Conservation (phyloP, 2,888 invertebrate species). For the Resseliella maxima region DNA sequence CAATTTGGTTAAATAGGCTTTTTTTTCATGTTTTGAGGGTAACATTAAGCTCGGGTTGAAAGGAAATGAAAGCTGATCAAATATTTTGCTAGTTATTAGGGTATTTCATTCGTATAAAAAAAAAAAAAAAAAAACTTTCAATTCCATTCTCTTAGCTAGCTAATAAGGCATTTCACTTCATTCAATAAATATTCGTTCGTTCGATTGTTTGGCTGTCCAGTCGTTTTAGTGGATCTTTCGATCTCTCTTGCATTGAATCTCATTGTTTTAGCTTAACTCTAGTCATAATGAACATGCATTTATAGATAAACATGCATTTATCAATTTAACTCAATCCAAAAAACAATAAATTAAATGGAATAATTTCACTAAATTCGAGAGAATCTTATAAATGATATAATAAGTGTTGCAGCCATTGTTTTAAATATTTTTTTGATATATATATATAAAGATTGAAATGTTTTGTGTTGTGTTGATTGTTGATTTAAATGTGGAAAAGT, state of each 20-base stretch:
- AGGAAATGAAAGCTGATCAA: background rate
- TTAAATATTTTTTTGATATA: too few species aligned
- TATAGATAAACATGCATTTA: constrained; percentile 4
- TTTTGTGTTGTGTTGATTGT: background rate
- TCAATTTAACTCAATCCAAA: background rate
- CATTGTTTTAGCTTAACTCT: background rate
- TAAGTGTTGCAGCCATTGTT: constrained; percentile 11
- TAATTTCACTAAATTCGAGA: constrained; percentile 43
- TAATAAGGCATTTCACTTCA: constrained; percentile 34
- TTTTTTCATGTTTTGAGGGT: background rate
- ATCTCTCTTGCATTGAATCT: background rate
- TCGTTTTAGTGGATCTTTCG: too few species aligned
- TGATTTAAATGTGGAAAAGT: background rate
- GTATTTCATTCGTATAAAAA: background rate
- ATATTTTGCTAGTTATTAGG: background rate
- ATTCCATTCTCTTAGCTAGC: constrained; percentile 37
- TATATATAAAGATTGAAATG: background rate
- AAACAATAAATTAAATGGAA: constrained; percentile 45
- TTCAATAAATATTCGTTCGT: background rate
- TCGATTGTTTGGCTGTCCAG: too few species aligned
- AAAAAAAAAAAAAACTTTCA: constrained; percentile 2
- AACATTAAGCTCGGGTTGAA: constrained; percentile 10
- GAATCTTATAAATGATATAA: constrained; percentile 11
- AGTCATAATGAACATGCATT: background rate
- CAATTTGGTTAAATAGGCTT: background rate